Evolutionary conservation across 1,140 invertebrate species (phyloP), one percentile per base, ranked within the genome.

Genomic region (Scaptomyza montana): DNA sequence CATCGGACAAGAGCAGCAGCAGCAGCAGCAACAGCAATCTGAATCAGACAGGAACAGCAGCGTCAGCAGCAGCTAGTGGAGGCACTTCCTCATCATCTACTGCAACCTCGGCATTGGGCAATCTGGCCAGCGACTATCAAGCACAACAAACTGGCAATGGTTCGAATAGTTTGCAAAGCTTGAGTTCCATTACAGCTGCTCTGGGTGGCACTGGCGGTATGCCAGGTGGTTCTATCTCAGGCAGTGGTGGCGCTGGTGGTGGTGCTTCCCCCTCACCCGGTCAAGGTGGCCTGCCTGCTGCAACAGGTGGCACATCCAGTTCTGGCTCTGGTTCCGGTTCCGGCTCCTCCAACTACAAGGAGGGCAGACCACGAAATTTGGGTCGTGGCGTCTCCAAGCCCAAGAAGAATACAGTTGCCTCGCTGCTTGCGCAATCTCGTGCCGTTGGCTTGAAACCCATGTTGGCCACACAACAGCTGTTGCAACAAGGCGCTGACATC

Each of bases 321-420:
- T 61, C 77, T 0, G 67, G 54, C 7, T 84, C 74, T 0, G 77
- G 70, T 1, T 77, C 76, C 0, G 71, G 78, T 0, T 78, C 80
- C 0, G 54, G 92, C 10, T 86, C 81, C 0, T 75, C 81, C 2
- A 75, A 5, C 70, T 86, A 93, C 62, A 95, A 96, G 59, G 96
- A 97, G 87, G 95, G 95, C 3, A 91, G 96, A 36, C 96, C 96
- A 0, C 93, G 96, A 10, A 97, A 97, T 92, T 93, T 97, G 7
- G 96, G 96, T 7, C 93, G 96, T 3, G 96, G 96, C 1, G 96
- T 97, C 3, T 97, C 96, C 72, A 97, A 97, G 89, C 96, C 96
- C 28, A 97, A 97, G 93, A 98, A 98, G 93, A 97, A 97, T 86
- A 98, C 97, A 0, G 97, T 98, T 0, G 97, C 97, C 0, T 97